Percentiles rank a stretch among this genome's conserved stretches.
Evolutionary conservation across 2,113 vertebrate species (phyloP).

Genomic region (Tragelaphus buxtoni): DNA sequence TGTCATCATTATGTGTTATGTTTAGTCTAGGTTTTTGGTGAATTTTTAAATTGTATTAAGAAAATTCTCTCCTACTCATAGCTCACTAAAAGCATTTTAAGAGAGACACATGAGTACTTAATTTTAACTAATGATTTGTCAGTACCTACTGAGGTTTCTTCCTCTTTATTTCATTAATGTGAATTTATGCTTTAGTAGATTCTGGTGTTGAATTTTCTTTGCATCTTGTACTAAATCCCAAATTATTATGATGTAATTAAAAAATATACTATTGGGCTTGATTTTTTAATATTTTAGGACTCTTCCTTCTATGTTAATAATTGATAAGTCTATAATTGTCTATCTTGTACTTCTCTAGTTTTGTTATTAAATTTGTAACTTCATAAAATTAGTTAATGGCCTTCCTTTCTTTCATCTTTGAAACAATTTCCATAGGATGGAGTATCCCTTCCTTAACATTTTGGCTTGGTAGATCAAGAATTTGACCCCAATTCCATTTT

Average conservation of each 20-base stretch:
- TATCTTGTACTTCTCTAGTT: neutral
- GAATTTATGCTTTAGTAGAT: neutral
- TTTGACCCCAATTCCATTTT: neutral
- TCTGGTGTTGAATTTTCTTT: neutral
- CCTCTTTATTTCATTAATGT: neutral
- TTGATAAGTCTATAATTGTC: neutral
- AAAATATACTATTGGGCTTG: neutral
- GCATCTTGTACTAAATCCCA: neutral
- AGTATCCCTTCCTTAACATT: neutral
- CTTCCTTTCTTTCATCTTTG: neutral
- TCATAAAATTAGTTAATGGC: neutral
- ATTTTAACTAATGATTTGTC: neutral
- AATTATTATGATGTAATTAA: neutral
- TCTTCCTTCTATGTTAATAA: neutral
- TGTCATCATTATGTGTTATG: neutral
- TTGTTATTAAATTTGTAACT: neutral
- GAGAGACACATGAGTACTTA: neutral
- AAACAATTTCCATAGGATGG: neutral
- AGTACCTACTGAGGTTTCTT: neutral
- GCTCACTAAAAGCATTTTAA: neutral
- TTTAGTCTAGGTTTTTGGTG: neutral
- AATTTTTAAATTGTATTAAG: neutral
- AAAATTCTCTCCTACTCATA: neutral
- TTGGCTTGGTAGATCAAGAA: neutral
- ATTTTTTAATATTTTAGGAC: slow-evolving; percentile 15